Base-by-base conservation (phyloP, 2,113 vertebrate species). In the Leptosomus discolor region DNA sequence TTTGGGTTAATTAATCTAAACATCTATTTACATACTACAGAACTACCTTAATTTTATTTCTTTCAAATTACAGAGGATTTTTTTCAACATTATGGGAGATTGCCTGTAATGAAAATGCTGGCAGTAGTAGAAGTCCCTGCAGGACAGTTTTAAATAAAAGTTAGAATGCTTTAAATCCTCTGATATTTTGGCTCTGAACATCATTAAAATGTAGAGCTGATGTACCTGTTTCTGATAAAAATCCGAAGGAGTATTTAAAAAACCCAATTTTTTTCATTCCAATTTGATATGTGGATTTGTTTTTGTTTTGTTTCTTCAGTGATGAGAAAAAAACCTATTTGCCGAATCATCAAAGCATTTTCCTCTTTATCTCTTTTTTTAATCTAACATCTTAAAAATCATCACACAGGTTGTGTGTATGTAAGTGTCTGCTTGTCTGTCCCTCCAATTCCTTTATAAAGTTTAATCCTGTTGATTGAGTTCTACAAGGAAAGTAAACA, bases 401-500 rank as follows among this genome's bases (percentile, higher is more conserved):
- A 58, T 71, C 34, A 63, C 36, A 68, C 8, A 67, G 2, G 57
- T 88, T 85, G 15, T 60, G 7, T 46, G 1, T 23, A n/a, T 45
- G 2, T 19, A 91, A 36, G 6, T 45, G 19, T 85, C 43, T 90
- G 8, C 5, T 15, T 83, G 34, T 76, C 78, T 88, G 37, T 83
- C 85, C 50, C 10, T 83, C 19, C 41, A 75, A 9, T 46, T 87
- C 17, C 19, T 76, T 86, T 91, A 61, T 73, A 48, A 76, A 69
- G 17, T 88, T 92, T 92, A 94, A 76, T 94, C 45, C 24, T 73
- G 14, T 82, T 95, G 58, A 88, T 80, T 64, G 60, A 85, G 27
- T 23, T 91, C 48, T 73, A 41, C 22, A 57, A 53, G 19, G 15
- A 71, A 95, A 71, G 34, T 57, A 92, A 95, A 79, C 27, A 65